phyloP scores from a whole-genome alignment of 2,888 invertebrate species.

The Brachycybe producta region DNA sequence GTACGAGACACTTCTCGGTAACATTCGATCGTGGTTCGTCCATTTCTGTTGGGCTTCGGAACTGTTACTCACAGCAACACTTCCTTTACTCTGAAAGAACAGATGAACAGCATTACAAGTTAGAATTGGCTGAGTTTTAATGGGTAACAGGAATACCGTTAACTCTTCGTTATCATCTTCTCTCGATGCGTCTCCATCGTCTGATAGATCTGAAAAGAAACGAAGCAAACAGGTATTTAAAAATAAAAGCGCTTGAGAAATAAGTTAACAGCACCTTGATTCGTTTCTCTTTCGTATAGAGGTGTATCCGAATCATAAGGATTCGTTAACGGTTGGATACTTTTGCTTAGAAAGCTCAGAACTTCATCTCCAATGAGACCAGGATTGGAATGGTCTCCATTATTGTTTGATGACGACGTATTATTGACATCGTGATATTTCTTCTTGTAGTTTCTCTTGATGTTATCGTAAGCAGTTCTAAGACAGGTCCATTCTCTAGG shows the following conservation, averaged over 20 bases:
- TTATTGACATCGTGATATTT: neutral
- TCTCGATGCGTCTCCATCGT: neutral
- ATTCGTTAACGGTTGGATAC: neutral
- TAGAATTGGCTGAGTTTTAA: too few species aligned
- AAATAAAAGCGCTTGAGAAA: neutral
- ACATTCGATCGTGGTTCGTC: neutral
- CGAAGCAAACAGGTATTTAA: too few species aligned
- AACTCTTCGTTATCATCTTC: constrained; percentile 1
- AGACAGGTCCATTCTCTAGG: neutral
- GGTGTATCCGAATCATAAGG: constrained; percentile 1
- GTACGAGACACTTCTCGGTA: too few species aligned
- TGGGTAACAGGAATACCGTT: too few species aligned
- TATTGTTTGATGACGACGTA: neutral
- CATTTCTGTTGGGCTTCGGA: too few species aligned
- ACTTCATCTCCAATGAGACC: too few species aligned
- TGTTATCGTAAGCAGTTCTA: neutral
- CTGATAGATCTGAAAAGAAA: neutral
- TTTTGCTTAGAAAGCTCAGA: neutral
- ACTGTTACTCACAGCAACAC: too few species aligned
- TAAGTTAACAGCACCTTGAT: neutral
- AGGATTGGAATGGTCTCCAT: too few species aligned
- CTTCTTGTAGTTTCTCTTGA: constrained; percentile 6
- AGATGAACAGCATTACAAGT: too few species aligned
- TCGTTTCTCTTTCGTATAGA: neutral
- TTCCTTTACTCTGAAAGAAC: too few species aligned